phyloP scores from a whole-genome alignment of 2,113 vertebrate species.

The Nesospiza acunhae region DNA sequence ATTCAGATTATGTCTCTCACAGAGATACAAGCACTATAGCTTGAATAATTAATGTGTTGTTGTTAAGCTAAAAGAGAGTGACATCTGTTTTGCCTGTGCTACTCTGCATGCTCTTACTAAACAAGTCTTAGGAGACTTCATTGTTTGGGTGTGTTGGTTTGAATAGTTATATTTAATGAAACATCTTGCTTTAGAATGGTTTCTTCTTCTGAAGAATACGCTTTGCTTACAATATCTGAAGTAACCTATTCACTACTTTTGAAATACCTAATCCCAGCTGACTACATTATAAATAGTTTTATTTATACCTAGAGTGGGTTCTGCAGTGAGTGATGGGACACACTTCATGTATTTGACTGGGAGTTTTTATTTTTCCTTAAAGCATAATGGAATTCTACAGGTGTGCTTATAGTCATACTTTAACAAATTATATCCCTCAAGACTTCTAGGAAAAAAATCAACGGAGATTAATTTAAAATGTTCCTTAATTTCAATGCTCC shows the following conservation, averaged over 20 bases:
- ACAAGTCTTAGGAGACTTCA: not conserved
- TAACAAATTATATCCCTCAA: not conserved
- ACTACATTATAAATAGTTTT: not conserved
- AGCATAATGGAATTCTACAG: not conserved
- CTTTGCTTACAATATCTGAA: not conserved
- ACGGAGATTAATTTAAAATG: not conserved
- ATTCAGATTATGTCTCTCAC: not conserved
- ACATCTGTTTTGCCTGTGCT: not conserved
- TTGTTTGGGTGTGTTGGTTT: conserved; percentile 43
- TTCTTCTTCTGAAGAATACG: not conserved
- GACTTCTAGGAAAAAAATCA: not conserved
- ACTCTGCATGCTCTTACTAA: not conserved
- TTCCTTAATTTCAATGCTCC: not conserved
- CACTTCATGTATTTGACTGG: not conserved
- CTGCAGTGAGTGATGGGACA: not conserved
- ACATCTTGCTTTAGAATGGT: not conserved
- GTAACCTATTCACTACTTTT: not conserved
- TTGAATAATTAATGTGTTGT: conserved; percentile 21
- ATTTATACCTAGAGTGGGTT: not conserved
- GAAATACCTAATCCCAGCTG: not conserved
- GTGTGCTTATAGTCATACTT: not conserved
- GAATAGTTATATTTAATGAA: conserved; percentile 14
- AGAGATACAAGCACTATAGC: not conserved
- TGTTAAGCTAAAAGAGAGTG: not conserved
- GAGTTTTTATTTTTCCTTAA: not conserved